Percentiles rank a stretch among this genome's conserved stretches.
Conservation (phyloP, 1,140 invertebrate species). For the Eumaeus atala region DNA sequence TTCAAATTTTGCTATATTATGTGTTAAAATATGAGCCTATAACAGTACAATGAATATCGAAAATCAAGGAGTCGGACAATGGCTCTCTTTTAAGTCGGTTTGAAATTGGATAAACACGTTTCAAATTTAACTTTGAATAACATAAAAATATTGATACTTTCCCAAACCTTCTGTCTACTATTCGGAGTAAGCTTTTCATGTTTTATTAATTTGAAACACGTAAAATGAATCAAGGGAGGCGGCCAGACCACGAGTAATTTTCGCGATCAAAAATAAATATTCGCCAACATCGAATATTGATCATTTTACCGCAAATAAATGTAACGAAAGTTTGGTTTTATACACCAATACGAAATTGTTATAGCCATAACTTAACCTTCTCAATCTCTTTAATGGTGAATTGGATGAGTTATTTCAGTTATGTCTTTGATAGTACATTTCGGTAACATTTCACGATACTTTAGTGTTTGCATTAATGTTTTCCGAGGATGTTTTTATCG, state of each 20-base stretch:
- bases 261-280: neutral
- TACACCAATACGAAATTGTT: conserved; percentile 62
- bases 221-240: neutral
- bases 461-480: no score
- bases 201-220: neutral
- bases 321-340: conserved; percentile 62
- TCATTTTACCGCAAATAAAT: conserved; percentile 47
- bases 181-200: no score
- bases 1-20: no score
- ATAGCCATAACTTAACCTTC: conserved; percentile 56
- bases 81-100: no score
- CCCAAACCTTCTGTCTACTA: no score
- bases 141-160: no score
- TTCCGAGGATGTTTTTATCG: no score
- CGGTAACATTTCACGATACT: neutral
- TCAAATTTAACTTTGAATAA: no score
- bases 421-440: neutral
- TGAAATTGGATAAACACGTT: no score
- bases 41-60: no score
- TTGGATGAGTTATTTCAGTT: conserved; percentile 48
- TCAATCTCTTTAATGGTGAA: conserved; percentile 57
- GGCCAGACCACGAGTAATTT: neutral
- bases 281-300: conserved; percentile 3
- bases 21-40: no score
- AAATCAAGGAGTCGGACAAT: no score